Evolutionary conservation across 2,888 invertebrate genomes (phyloP).

Genomic region (Dicranocentrus wangi): DNA sequence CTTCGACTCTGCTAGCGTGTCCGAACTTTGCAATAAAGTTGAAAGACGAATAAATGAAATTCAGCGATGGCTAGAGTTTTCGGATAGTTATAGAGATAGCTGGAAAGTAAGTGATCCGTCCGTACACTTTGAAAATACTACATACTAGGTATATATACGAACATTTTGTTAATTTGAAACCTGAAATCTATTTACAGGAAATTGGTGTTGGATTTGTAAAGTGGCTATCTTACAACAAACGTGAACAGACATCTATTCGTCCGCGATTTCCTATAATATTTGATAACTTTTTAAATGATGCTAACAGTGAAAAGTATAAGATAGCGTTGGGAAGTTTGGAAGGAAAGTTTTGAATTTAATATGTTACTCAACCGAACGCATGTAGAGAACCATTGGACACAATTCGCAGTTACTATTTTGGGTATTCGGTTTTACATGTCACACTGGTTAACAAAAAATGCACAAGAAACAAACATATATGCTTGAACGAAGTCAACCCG

Average conservation of each 20-base stretch:
- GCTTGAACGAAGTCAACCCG: too few species aligned
- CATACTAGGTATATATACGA: conserved; percentile 29
- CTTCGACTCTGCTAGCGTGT: conserved; percentile 62
- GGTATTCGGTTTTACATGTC: too few species aligned
- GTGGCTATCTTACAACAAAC: conserved; percentile 40
- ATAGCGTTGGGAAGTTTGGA: neutral
- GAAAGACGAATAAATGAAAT: conserved; percentile 74
- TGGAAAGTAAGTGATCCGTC: conserved; percentile 73
- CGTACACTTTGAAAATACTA: too few species aligned
- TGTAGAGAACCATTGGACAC: too few species aligned
- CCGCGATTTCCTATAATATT: conserved; percentile 64
- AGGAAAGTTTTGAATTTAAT: neutral
- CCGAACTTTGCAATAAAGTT: conserved; percentile 70
- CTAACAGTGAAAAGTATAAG: neutral
- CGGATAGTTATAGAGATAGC: conserved; percentile 59
- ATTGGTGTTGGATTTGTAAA: conserved; percentile 57
- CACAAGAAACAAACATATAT: too few species aligned
- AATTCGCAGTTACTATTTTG: too few species aligned
- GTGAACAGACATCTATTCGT: conserved; percentile 37
- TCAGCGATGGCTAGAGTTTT: conserved; percentile 75
- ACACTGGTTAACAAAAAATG: too few species aligned
- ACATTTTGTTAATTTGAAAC: conserved; percentile 1
- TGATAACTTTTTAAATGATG: conserved; percentile 11
- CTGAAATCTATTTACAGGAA: conserved; percentile 52
- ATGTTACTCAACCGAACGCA: too few species aligned